These are phyloP conservation scores for Zosterops hypoxanthus DNA, from an alignment of 2,113 vertebrate species.

Conservation along the genomic window DNA sequence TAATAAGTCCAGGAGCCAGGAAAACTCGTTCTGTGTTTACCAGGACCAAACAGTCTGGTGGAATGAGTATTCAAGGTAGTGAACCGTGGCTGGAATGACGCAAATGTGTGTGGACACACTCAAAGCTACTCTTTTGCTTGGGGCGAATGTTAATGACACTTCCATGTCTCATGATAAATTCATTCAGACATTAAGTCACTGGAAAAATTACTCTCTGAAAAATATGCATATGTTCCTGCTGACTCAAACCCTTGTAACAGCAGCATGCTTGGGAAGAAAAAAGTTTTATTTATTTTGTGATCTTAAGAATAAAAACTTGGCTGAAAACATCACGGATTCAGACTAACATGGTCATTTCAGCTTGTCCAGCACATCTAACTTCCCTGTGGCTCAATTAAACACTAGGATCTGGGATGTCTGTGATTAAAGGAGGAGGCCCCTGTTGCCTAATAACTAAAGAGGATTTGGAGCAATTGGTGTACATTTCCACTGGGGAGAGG, in stretches of 20 bases:
- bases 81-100: background rate
- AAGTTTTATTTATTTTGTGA: background rate
- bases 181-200: slow-evolving; percentile 34
- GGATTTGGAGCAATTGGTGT: background rate
- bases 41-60: slow-evolving; percentile 46
- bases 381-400: background rate
- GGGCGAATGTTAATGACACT: background rate
- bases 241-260: background rate
- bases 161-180: background rate
- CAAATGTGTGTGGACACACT: background rate
- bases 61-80: slow-evolving; percentile 3
- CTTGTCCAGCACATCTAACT: background rate
- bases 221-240: background rate
- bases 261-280: background rate
- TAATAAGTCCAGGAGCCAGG: background rate
- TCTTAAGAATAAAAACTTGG: background rate
- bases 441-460: background rate
- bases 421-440: background rate
- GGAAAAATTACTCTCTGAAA: slow-evolving; percentile 22
- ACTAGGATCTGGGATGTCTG: background rate
- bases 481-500: background rate
- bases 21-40: slow-evolving; percentile 14
- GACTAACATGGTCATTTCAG: background rate
- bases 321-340: background rate
- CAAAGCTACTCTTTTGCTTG: slow-evolving; percentile 7